phyloP scores from a whole-genome alignment of 1,140 invertebrate genomes.

The Condylostylus longicornis region DNA sequence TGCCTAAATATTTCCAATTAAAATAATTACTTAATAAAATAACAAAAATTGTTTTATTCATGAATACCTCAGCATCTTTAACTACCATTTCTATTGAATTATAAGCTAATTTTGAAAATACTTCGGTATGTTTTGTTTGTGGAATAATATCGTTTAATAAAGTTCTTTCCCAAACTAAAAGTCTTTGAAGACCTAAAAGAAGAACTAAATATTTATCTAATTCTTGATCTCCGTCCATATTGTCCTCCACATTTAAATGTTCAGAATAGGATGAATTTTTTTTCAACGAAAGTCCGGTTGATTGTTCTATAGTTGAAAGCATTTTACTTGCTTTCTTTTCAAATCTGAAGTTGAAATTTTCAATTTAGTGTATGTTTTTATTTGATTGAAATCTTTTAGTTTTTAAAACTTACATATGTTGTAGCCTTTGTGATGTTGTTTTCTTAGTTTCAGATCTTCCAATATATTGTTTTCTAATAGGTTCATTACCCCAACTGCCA shows the following conservation, averaged over 20 bases:
- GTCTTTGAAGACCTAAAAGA: slow-evolving; percentile 68
- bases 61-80: slow-evolving; percentile 60
- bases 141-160: slow-evolving; percentile 75
- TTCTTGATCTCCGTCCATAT: slow-evolving; percentile 64
- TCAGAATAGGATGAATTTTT: slow-evolving; percentile 30
- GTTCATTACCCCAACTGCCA: slow-evolving; percentile 48
- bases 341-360: slow-evolving; percentile 34
- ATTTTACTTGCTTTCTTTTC: slow-evolving; percentile 79
- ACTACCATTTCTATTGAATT: slow-evolving; percentile 74
- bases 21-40: not conserved
- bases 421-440: slow-evolving; percentile 26
- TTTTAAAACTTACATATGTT: slow-evolving; percentile 30
- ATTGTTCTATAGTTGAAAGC: slow-evolving; percentile 61
- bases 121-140: slow-evolving; percentile 56
- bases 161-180: slow-evolving; percentile 75
- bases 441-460: slow-evolving; percentile 26
- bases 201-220: slow-evolving; percentile 76
- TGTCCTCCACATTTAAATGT: slow-evolving; percentile 39
- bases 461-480: slow-evolving; percentile 25
- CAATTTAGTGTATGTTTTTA: not conserved
- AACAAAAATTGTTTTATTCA: too few relatives aligned
- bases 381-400: too few relatives aligned
- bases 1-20: slow-evolving; percentile 37
- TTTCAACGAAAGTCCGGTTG: slow-evolving; percentile 46
- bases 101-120: slow-evolving; percentile 71